Conservation (phyloP, 2,797 vertebrate species). For the Enteromius anoplus region DNA sequence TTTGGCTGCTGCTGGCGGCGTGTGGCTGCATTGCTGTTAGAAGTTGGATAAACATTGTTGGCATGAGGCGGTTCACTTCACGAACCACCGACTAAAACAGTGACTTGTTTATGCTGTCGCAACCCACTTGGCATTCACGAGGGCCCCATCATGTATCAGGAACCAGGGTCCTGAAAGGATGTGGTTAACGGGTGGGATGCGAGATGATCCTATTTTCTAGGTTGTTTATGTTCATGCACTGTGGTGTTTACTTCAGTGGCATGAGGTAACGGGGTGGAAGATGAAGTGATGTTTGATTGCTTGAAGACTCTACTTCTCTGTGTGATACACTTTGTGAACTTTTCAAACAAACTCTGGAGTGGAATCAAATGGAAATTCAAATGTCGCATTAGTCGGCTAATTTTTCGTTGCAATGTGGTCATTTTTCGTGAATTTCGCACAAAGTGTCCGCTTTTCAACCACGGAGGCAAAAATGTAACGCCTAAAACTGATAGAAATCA, state of each 20-base stretch:
- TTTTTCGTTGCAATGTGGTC: too few relatives aligned
- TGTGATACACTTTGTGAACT: not conserved
- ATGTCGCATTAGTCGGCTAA: too few relatives aligned
- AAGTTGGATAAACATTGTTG: constrained; percentile 59
- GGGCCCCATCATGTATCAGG: constrained; percentile 30
- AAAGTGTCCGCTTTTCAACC: too few relatives aligned
- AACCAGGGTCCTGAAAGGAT: constrained; percentile 51
- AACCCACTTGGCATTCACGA: constrained; percentile 44
- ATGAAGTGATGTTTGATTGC: constrained; percentile 21
- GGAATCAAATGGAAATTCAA: not conserved
- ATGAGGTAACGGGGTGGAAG: constrained; percentile 33
- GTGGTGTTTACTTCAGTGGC: constrained; percentile 35
- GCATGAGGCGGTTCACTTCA: constrained; percentile 53
- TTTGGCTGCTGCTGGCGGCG: not conserved
- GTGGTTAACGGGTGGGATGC: constrained; percentile 32
- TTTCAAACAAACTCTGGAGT: constrained; percentile 28
- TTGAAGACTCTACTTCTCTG: constrained; percentile 20
- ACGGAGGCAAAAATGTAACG: too few relatives aligned
- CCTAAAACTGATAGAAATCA: too few relatives aligned
- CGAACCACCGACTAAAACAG: constrained; percentile 52
- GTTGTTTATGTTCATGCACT: constrained; percentile 27
- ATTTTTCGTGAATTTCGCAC: too few relatives aligned
- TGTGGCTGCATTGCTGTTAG: constrained; percentile 38
- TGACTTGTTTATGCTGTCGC: constrained; percentile 58
- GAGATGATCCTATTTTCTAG: constrained; percentile 16